phyloP scores from a whole-genome alignment of 2,797 vertebrate species.

The Perodicticus potto region DNA sequence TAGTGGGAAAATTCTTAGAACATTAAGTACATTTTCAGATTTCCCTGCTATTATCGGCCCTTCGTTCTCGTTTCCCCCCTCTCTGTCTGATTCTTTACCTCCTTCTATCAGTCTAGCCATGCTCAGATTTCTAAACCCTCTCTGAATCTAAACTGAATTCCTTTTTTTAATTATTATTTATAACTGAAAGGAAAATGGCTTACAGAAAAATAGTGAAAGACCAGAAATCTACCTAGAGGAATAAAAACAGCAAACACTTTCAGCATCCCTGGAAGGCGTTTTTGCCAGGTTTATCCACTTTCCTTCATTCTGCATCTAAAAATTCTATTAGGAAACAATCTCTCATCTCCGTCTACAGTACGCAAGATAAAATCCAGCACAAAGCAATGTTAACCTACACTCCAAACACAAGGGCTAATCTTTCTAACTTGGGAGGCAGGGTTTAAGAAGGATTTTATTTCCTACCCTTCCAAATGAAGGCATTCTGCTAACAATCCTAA shows the following conservation, averaged over 20 bases:
- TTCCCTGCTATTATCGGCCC: neutral
- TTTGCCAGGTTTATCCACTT: neutral
- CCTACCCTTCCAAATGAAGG: slow-evolving; percentile 18
- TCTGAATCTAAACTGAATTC: neutral
- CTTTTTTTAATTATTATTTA: neutral
- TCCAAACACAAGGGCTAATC: neutral
- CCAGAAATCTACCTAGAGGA: neutral
- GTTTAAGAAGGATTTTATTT: slow-evolving; percentile 41
- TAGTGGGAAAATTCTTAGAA: neutral
- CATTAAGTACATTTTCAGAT: neutral
- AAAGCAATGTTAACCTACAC: neutral
- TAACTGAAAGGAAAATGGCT: slow-evolving; percentile 49
- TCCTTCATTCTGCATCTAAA: slow-evolving; percentile 7
- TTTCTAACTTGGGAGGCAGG: slow-evolving; percentile 30
- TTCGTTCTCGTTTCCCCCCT: neutral
- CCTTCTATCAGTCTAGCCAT: neutral
- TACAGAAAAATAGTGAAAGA: slow-evolving; percentile 7
- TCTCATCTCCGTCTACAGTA: neutral
- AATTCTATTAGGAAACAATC: neutral
- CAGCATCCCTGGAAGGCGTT: neutral
- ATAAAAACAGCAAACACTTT: neutral
- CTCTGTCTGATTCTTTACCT: neutral
- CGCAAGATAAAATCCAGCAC: neutral
- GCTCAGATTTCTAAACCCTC: neutral
- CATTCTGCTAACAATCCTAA: neutral